Percentiles rank a stretch among this genome's conserved stretches.
Conservation (phyloP, 1,140 invertebrate genomes). For the Plectrocnemia conspersa region DNA sequence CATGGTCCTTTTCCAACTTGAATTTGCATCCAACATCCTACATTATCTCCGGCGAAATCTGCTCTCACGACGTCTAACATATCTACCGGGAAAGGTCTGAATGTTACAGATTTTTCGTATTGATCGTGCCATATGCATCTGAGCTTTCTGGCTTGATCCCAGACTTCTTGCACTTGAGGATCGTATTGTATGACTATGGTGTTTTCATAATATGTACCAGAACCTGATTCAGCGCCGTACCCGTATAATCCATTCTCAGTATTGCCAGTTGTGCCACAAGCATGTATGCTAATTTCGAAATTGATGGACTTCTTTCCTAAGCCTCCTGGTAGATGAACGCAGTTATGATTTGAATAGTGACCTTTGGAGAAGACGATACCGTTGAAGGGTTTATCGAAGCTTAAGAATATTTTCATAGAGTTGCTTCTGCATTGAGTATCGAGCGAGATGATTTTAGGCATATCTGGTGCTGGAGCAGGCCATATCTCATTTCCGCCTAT, state of each 20-base stretch:
- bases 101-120: slow-evolving; percentile 93
- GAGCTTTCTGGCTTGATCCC: slow-evolving; percentile 90
- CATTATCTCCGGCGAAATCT: slow-evolving; percentile 92
- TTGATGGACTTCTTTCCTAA: slow-evolving; percentile 78
- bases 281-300: slow-evolving; percentile 86
- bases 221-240: slow-evolving; percentile 76
- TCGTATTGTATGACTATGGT: slow-evolving; percentile 93
- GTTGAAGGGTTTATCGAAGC: slow-evolving; percentile 91
- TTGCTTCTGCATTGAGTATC: slow-evolving; percentile 94
- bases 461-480: slow-evolving; percentile 74
- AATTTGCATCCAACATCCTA: slow-evolving; percentile 93
- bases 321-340: slow-evolving; percentile 84
- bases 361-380: slow-evolving; percentile 92
- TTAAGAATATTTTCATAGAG: slow-evolving; percentile 86
- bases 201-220: slow-evolving; percentile 91
- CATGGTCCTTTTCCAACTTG: slow-evolving; percentile 93
- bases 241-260: slow-evolving; percentile 82
- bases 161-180: slow-evolving; percentile 91
- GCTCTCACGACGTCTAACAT: slow-evolving; percentile 91
- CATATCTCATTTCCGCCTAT: slow-evolving; percentile 69
- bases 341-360: slow-evolving; percentile 87
- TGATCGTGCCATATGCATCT: slow-evolving; percentile 94
- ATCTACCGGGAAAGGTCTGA: slow-evolving; percentile 90
- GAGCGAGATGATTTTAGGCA: slow-evolving; percentile 85
- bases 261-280: slow-evolving; percentile 87